Evolutionary conservation across 2,797 vertebrate species (phyloP).

Genomic region (Cyprinodon diabolis): DNA sequence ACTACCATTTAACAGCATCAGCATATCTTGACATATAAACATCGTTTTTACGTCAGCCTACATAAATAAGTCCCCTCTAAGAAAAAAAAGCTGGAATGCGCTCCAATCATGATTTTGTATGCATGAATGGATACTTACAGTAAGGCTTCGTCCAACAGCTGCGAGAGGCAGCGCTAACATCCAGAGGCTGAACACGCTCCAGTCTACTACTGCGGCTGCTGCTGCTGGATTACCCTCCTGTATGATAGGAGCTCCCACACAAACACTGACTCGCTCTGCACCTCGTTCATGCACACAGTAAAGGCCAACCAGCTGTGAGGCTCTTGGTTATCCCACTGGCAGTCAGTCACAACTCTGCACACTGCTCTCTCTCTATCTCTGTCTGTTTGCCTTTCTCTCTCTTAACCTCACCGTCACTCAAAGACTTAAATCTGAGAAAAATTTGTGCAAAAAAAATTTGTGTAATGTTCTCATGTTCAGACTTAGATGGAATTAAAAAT

Average conservation of each 20-base stretch:
- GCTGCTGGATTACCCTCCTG: constrained; percentile 62
- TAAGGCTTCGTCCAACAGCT: constrained; percentile 76
- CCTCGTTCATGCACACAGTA: constrained; percentile 43
- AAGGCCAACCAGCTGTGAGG: constrained; percentile 68
- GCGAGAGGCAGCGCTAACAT: constrained; percentile 78
- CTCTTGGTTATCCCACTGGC: constrained; percentile 41
- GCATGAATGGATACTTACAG: constrained; percentile 76
- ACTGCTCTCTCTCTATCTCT: constrained; percentile 14
- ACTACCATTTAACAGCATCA: constrained; percentile 8
- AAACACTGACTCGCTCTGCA: constrained; percentile 39
- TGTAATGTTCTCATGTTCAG: no score
- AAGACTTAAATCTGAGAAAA: constrained; percentile 14
- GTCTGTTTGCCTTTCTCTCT: constrained; percentile 1
- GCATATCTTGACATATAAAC: constrained; percentile 5
- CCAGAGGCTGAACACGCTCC: constrained; percentile 69
- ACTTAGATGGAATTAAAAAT: no score
- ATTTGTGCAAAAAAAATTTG: no score
- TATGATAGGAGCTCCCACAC: constrained; percentile 46
- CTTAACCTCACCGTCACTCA: constrained; percentile 11
- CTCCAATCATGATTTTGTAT: constrained; percentile 19
- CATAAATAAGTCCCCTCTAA: neutral
- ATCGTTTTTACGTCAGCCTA: constrained; percentile 11
- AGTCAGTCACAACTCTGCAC: constrained; percentile 39
- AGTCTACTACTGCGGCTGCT: constrained; percentile 64
- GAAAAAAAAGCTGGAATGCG: constrained; percentile 13